These are phyloP conservation scores for Amphilophus citrinellus DNA, from an alignment of 2,113 vertebrate genomes.

Conservation along the genomic window DNA sequence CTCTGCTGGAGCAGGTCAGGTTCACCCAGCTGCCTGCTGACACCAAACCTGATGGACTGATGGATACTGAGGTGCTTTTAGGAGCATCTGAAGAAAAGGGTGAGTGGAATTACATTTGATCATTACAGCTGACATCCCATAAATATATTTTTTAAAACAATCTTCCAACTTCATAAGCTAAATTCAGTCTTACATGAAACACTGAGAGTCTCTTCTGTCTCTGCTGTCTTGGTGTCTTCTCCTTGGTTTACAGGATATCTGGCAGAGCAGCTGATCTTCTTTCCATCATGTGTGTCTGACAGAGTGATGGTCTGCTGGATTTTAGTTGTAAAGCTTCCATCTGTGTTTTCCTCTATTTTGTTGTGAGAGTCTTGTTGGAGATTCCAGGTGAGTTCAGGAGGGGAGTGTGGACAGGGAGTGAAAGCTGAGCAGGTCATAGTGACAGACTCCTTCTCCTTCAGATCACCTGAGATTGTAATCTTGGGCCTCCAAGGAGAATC, in stretches of 20 bases:
- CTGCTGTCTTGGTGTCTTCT: neutral
- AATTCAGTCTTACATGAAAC: too few species aligned
- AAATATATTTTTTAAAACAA: too few species aligned
- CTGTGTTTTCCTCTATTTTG: too few species aligned
- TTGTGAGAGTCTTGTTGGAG: too few species aligned
- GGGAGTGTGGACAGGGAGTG: too few species aligned
- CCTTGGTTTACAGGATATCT: neutral
- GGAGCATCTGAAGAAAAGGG: slow-evolving; percentile 29
- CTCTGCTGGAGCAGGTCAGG: too few species aligned
- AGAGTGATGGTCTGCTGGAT: neutral
- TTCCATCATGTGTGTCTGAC: neutral
- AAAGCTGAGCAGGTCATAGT: neutral
- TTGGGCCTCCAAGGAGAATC: too few species aligned
- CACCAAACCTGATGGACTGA: neutral
- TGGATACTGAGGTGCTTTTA: slow-evolving; percentile 6
- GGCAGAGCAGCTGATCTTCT: neutral
- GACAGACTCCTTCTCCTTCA: neutral
- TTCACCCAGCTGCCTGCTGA: slow-evolving; percentile 24
- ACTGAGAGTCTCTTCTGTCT: neutral
- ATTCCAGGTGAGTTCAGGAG: too few species aligned
- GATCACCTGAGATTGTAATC: too few species aligned
- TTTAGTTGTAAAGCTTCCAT: slow-evolving; percentile 6
- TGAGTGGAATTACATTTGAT: too few species aligned
- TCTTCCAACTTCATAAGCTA: too few species aligned
- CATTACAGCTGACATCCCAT: too few species aligned